Evolutionary conservation across 1,140 invertebrate genomes (phyloP).

Genomic region (Panulirus ornatus): DNA sequence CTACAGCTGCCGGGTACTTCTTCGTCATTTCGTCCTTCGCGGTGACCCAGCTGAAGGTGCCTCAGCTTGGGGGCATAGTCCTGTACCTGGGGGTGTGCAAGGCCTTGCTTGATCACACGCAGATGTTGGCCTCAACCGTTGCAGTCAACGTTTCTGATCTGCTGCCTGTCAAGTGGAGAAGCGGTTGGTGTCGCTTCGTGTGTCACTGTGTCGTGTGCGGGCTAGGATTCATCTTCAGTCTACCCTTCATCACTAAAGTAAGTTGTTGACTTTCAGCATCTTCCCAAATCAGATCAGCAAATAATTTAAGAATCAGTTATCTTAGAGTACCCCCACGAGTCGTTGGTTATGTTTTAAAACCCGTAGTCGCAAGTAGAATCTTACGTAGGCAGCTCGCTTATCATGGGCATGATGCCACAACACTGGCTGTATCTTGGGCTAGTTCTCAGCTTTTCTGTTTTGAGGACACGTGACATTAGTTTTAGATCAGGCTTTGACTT

Average conservation of each 20-base stretch:
- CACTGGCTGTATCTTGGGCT: too few species aligned
- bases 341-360: too few species aligned
- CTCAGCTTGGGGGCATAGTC: conserved; percentile 37
- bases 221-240: conserved; percentile 1
- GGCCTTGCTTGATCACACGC: conserved; percentile 40
- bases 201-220: background rate
- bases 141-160: conserved; percentile 46
- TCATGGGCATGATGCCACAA: too few species aligned
- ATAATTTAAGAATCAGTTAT: too few species aligned
- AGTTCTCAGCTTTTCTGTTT: too few species aligned
- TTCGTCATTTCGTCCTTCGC: conserved; percentile 44
- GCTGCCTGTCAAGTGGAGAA: conserved; percentile 34
- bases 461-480: too few species aligned
- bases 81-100: conserved; percentile 54
- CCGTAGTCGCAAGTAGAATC: too few species aligned
- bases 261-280: too few species aligned
- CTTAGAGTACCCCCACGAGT: too few species aligned
- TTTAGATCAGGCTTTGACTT: too few species aligned
- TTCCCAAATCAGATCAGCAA: too few species aligned
- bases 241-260: conserved; percentile 39
- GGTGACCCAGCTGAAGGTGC: conserved; percentile 23
- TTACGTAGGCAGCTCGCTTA: too few species aligned
- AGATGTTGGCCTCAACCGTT: conserved; percentile 43
- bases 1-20: conserved; percentile 53
- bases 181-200: conserved; percentile 18